phyloP scores from a whole-genome alignment of 2,113 vertebrate species.

The Sinocyclocheilus maitianheensis region DNA sequence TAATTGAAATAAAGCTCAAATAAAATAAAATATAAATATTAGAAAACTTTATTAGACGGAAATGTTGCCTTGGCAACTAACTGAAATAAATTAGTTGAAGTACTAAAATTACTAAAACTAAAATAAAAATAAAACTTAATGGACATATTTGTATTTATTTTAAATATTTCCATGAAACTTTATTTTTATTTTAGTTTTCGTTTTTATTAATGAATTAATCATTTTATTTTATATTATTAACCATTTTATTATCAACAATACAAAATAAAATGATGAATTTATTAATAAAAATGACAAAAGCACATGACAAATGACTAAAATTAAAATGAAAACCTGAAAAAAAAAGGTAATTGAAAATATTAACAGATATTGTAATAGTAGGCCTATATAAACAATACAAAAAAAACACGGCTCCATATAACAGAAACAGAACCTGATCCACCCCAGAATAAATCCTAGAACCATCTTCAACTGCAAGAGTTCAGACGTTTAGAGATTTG shows the following conservation, averaged over 20 bases:
- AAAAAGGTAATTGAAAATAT: not conserved
- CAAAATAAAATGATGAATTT: not conserved
- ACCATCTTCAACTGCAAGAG: not conserved
- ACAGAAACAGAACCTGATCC: conserved; percentile 38
- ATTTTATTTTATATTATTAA: too few species aligned
- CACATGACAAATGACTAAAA: not conserved
- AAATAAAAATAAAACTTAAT: not conserved
- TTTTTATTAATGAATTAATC: too few species aligned
- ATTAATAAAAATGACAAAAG: not conserved
- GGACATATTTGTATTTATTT: not conserved
- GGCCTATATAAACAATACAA: too few species aligned
- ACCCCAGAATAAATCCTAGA: not conserved
- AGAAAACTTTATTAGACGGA: not conserved
- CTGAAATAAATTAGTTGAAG: not conserved
- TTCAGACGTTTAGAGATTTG: not conserved
- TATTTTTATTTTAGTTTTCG: too few species aligned
- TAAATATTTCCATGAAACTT: too few species aligned
- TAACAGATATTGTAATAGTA: not conserved
- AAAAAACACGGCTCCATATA: too few species aligned
- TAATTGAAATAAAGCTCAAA: not conserved
- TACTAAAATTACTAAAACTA: not conserved
- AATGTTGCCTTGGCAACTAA: not conserved
- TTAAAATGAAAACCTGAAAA: not conserved
- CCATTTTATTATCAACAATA: not conserved
- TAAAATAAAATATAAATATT: not conserved